A percentile compares a stretch with the other conserved stretches of the same genome.
These are phyloP conservation scores for Trachelus iudaicus DNA, from an alignment of 2,888 invertebrate species.

Conservation along the genomic window DNA sequence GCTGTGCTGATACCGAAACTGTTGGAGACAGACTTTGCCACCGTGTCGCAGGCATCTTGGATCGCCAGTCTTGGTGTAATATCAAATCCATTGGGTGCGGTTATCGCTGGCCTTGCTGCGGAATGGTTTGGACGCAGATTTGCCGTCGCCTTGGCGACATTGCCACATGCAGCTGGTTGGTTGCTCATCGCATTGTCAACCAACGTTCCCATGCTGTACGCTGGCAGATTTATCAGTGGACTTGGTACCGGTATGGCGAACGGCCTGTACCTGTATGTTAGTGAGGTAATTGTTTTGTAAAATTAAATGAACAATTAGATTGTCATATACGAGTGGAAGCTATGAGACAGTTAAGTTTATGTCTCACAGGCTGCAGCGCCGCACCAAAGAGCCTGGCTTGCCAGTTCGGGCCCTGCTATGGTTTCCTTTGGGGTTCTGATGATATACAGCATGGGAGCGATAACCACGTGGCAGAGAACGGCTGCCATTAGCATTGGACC, in stretches of 20 bases:
- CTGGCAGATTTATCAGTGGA: constrained; percentile 77
- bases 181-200: constrained; percentile 75
- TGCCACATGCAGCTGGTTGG: constrained; percentile 79
- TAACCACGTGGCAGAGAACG: constrained; percentile 75
- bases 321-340: no score
- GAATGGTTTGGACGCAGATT: constrained; percentile 75
- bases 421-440: constrained; percentile 79
- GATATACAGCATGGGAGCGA: constrained; percentile 76
- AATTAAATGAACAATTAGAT: neutral
- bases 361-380: constrained; percentile 76
- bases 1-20: constrained; percentile 80
- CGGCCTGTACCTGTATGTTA: constrained; percentile 59
- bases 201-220: constrained; percentile 73
- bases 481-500: constrained; percentile 73
- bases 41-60: constrained; percentile 76
- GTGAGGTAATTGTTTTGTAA: constrained; percentile 43
- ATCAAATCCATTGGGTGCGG: constrained; percentile 77
- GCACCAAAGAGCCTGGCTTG: constrained; percentile 75
- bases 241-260: constrained; percentile 73
- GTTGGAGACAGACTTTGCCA: constrained; percentile 69
- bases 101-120: constrained; percentile 76
- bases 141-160: constrained; percentile 74
- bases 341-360: neutral
- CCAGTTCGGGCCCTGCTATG: constrained; percentile 76
- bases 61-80: constrained; percentile 79